Base-by-base conservation (phyloP, 2,113 vertebrate genomes). In the Zosterops pallidus region DNA sequence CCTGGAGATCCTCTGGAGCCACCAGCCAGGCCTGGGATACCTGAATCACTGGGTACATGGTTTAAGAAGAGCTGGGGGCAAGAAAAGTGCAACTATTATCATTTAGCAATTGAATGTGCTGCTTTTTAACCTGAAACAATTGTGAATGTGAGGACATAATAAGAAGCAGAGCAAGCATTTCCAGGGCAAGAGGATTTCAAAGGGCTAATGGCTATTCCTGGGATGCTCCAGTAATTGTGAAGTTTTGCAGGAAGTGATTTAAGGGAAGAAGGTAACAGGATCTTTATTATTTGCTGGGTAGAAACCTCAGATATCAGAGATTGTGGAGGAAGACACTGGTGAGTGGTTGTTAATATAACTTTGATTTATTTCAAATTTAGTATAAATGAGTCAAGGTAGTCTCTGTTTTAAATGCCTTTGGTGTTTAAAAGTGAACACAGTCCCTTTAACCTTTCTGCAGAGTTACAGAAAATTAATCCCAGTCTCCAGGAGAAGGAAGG, bases 91-190 rank as follows among this genome's bases (percentile, higher is more conserved):
- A 74, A 70, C 68, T 86, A 90, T 83, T 81, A 35, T 81, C 41
- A 33, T 95, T 95, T 76, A 90, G 41, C 46, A 25, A 3, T 10
- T 21, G 72, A 97, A 95, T 86, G 64, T 94, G 90, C 89, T 94
- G 95, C 94, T 86, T 89, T 94, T 96, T 87, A 96, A 63, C 74
- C 87, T 89, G 65, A 95, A 96, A 64, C 22, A 47, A 87, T 86
- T 92, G 94, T 42, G 65, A 91, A 91, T 57, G 81, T 89, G 60
- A 77, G 4, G 1, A 47, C 3, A 5, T 98, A 97, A 97, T 97
- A 94, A 93, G 79, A 97, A 97, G 67, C 97, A 97, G 98, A 94
- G 49, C 25, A 53, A 94, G 86, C 90, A 95, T 96, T 96, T 94
- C 90, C 95, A 85, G 89, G 81, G 65, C 49, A 71, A 75, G 70